Conservation (phyloP, 1,140 invertebrate genomes). For the Achroia grisella region DNA sequence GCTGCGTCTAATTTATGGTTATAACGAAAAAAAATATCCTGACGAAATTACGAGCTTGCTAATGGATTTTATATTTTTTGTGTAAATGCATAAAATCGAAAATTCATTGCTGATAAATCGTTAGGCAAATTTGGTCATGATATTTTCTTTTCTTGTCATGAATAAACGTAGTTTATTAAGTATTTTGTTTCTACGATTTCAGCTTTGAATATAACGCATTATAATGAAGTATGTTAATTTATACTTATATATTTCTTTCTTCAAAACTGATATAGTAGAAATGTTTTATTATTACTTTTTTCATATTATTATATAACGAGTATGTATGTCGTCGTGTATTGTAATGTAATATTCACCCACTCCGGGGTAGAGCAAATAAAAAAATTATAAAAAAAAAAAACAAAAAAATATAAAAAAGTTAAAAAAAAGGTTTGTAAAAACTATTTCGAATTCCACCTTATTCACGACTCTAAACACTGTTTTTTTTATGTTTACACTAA, state of each 20-base stretch:
- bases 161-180: slow-evolving; percentile 4
- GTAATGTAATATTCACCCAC: slow-evolving; percentile 32
- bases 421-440: slow-evolving; percentile 41
- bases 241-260: slow-evolving; percentile 16
- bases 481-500: slow-evolving; percentile 1
- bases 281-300: slow-evolving; percentile 22
- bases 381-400: slow-evolving; percentile 31
- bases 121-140: too few relatives aligned
- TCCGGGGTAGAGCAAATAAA: slow-evolving; percentile 59
- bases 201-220: slow-evolving; percentile 28
- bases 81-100: too few relatives aligned
- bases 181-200: slow-evolving; percentile 42
- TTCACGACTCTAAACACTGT: slow-evolving; percentile 1
- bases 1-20: too few relatives aligned
- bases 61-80: too few relatives aligned
- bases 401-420: slow-evolving; percentile 29
- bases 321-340: slow-evolving; percentile 62
- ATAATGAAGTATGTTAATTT: neutral
- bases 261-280: slow-evolving; percentile 42
- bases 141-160: neutral
- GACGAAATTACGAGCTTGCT: too few relatives aligned
- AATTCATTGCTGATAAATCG: too few relatives aligned
- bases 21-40: too few relatives aligned
- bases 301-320: slow-evolving; percentile 29
- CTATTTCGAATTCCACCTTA: slow-evolving; percentile 31